A percentile compares a stretch with the other conserved stretches of the same genome.
Evolutionary conservation across 2,113 vertebrate species (phyloP).

Genomic region (Menidia beryllina): DNA sequence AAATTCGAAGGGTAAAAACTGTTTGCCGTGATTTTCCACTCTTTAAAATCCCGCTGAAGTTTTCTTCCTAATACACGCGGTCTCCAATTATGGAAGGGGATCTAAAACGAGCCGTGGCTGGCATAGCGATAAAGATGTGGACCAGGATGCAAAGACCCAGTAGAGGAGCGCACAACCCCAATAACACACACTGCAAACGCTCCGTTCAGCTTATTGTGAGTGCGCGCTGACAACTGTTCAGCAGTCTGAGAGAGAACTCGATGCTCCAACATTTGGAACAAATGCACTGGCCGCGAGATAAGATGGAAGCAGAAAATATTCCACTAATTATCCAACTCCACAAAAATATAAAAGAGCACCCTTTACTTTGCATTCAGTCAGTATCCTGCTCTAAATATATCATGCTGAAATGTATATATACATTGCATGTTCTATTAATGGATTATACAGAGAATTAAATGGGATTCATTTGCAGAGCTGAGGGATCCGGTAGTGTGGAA

Average conservation of each 20-base stretch:
- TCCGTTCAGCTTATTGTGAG: background rate
- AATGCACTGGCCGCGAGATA: background rate
- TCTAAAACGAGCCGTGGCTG: too few species aligned
- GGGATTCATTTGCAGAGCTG: too few species aligned
- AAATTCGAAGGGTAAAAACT: background rate
- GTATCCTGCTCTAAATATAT: background rate
- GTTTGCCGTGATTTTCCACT: too few species aligned
- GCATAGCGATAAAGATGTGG: background rate
- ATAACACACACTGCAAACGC: background rate
- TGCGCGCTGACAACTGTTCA: background rate
- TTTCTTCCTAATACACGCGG: too few species aligned
- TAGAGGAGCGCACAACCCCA: background rate
- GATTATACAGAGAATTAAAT: too few species aligned
- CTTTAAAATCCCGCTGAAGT: too few species aligned
- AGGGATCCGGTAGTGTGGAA: too few species aligned
- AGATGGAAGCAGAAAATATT: too few species aligned
- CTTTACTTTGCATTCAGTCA: background rate
- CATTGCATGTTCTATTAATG: too few species aligned
- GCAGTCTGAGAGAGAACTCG: background rate
- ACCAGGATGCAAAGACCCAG: background rate
- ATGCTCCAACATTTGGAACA: background rate
- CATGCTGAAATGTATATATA: too few species aligned
- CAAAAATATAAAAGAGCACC: background rate
- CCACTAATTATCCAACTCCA: background rate
- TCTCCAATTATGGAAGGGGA: too few species aligned